phyloP scores from a whole-genome alignment of 2,888 invertebrate genomes.

The Drosophila nigricruria region DNA sequence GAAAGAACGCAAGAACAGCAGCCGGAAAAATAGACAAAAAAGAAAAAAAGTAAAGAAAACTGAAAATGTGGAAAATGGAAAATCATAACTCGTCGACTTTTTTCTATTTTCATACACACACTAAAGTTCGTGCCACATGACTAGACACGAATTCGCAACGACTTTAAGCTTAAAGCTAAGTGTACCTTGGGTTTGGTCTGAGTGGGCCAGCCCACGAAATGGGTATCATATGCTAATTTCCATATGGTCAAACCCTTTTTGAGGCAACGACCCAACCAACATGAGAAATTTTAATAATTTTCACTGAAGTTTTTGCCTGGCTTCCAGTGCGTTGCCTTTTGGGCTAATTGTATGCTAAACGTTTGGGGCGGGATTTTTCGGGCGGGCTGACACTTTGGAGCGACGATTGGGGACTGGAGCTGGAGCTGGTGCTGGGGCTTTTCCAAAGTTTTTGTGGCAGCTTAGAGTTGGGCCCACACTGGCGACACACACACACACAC shows the following conservation, averaged over 20 bases:
- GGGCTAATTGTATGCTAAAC: constrained; percentile 83
- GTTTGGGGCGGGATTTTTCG: constrained; percentile 52
- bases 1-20: constrained; percentile 54
- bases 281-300: constrained; percentile 79
- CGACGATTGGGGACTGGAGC: constrained; percentile 34
- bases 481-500: constrained; percentile 17
- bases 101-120: constrained; percentile 25
- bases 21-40: constrained; percentile 48
- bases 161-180: constrained; percentile 66
- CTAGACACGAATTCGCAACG: constrained; percentile 53
- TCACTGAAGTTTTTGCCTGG: constrained; percentile 74
- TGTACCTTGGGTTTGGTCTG: constrained; percentile 11
- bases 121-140: constrained; percentile 60
- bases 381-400: constrained; percentile 27
- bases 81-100: constrained; percentile 67
- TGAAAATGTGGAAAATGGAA: constrained; percentile 68
- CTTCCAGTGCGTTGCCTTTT: constrained; percentile 63
- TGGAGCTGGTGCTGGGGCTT: constrained; percentile 24
- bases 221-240: constrained; percentile 82
- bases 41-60: constrained; percentile 24
- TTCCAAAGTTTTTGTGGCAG: constrained; percentile 72
- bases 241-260: constrained; percentile 77
- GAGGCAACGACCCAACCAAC: constrained; percentile 59
- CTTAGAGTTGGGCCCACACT: constrained; percentile 51
- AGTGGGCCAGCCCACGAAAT: constrained; percentile 31